These are phyloP conservation scores for Perccottus glenii DNA, from an alignment of 2,113 vertebrate genomes.

Conservation along the genomic window DNA sequence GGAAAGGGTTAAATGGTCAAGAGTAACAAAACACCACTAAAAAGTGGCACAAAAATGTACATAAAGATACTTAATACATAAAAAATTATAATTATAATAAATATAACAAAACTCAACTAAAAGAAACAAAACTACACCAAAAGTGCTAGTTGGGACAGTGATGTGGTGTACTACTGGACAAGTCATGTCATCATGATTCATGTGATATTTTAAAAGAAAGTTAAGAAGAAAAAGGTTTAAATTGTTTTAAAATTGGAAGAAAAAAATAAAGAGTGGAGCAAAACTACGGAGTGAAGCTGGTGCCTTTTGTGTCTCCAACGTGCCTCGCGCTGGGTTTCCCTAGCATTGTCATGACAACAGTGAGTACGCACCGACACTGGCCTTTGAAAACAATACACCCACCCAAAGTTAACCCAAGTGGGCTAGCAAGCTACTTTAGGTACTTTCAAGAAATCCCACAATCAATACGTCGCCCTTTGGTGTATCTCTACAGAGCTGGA, in stretches of 20 bases:
- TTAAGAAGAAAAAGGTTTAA: neutral
- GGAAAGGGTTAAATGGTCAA: no score
- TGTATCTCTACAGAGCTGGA: neutral
- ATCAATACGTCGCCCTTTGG: neutral
- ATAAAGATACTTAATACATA: no score
- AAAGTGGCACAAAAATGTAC: no score
- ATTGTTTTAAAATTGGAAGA: neutral
- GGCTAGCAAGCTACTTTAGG: neutral
- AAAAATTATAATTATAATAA: no score
- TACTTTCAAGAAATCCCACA: conserved; percentile 2
- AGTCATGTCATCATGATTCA: no score
- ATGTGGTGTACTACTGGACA: no score
- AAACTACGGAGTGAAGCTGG: conserved; percentile 27
- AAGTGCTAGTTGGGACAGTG: no score
- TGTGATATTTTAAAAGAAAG: no score
- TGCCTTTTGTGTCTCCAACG: conserved; percentile 66
- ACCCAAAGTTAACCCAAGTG: conserved; percentile 22
- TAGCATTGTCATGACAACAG: conserved; percentile 78
- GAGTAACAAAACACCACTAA: no score
- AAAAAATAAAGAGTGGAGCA: conserved; percentile 6
- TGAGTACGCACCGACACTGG: conserved; percentile 59
- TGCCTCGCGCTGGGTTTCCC: conserved; percentile 69
- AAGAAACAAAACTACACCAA: no score
- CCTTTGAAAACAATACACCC: conserved; percentile 60
- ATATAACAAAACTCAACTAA: no score